Conservation (phyloP, 2,113 vertebrate species). For the Herpailurus yagouaroundi region DNA sequence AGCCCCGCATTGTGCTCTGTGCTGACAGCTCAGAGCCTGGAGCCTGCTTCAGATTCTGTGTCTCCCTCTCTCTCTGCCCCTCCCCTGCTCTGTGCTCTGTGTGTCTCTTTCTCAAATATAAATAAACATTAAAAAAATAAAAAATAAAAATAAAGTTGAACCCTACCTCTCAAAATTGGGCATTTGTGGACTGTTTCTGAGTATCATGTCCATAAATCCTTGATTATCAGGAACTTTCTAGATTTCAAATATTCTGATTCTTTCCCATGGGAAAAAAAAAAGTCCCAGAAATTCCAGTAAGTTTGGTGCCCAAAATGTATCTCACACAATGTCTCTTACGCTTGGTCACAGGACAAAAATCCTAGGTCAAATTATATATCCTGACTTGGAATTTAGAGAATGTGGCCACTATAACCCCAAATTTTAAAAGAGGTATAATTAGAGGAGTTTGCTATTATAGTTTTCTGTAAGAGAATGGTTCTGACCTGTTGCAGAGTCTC, state of each 20-base stretch:
- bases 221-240: constrained; percentile 1
- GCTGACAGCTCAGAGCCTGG: too few relatives aligned
- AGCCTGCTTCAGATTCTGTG: too few relatives aligned
- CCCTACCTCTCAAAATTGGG: background rate
- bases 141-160: background rate
- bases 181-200: background rate
- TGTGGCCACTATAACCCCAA: background rate
- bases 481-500: background rate
- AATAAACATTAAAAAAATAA: too few relatives aligned
- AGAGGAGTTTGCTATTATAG: background rate
- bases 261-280: background rate
- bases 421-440: background rate
- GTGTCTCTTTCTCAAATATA: too few relatives aligned
- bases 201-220: background rate
- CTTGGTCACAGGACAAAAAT: background rate
- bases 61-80: too few relatives aligned
- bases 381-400: background rate
- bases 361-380: background rate
- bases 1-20: too few relatives aligned
- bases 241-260: constrained; percentile 54
- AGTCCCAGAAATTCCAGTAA: background rate
- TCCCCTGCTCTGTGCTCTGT: too few relatives aligned
- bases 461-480: background rate
- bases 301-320: background rate
- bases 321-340: background rate